Conservation (phyloP, 2,888 invertebrate genomes). For the Lysandra bellargus region DNA sequence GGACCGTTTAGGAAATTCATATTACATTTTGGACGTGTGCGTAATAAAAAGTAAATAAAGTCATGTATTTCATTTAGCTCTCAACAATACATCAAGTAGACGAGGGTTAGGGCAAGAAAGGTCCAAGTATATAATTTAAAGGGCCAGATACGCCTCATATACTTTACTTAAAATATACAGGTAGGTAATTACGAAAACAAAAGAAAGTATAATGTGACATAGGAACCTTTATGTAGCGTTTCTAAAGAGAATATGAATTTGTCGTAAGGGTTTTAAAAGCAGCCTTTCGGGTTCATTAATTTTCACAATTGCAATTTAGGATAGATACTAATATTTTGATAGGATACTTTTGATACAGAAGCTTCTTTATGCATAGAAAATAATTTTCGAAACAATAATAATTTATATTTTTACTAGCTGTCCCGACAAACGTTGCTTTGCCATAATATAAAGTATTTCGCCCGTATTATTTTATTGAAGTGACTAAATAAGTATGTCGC, state of each 20-base stretch:
- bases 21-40: slow-evolving; percentile 23
- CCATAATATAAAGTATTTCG: too few relatives aligned
- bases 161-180: slow-evolving; percentile 23
- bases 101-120: slow-evolving; percentile 68
- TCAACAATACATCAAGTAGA: slow-evolving; percentile 73
- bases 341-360: not conserved
- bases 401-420: too few relatives aligned
- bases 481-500: too few relatives aligned
- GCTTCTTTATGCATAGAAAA: not conserved
- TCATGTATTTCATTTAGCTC: slow-evolving; percentile 68
- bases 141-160: slow-evolving; percentile 44
- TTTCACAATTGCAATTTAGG: not conserved
- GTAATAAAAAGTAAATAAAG: slow-evolving; percentile 59
- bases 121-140: slow-evolving; percentile 55
- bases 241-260: not conserved
- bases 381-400: too few relatives aligned
- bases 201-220: not conserved
- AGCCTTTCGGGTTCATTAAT: not conserved
- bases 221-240: not conserved
- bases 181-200: slow-evolving; percentile 19
- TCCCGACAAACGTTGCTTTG: too few relatives aligned
- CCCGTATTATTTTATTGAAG: too few relatives aligned
- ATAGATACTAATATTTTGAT: not conserved
- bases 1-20: slow-evolving; percentile 27
- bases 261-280: not conserved